Conservation (phyloP, 2,113 vertebrate genomes). For the Chionodraco myersi region DNA sequence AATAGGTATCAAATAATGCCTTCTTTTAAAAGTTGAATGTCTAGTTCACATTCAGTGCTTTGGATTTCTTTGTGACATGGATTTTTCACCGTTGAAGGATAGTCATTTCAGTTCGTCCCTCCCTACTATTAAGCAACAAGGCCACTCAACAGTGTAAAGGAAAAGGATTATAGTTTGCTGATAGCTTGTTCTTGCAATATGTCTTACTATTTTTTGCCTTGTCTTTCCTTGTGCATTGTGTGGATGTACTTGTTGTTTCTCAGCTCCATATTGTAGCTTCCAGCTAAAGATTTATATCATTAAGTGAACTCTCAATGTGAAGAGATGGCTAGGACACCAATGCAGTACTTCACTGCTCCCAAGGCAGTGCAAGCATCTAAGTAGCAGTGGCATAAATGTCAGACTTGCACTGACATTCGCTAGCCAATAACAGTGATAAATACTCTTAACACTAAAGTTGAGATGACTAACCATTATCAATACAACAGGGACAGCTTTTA, state of each 20-base stretch:
- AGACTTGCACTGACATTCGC: slow-evolving; percentile 10
- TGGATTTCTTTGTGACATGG: slow-evolving; percentile 2
- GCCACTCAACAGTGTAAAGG: background rate
- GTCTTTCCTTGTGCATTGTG: slow-evolving; percentile 2
- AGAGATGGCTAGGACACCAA: slow-evolving; percentile 8
- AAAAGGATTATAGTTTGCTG: slow-evolving; percentile 16
- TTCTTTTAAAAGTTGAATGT: background rate
- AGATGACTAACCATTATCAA: background rate
- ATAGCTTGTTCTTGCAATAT: background rate
- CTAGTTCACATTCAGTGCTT: background rate
- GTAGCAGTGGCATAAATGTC: slow-evolving; percentile 2
- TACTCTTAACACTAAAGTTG: background rate
- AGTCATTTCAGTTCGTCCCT: background rate
- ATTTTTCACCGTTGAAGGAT: slow-evolving; percentile 12
- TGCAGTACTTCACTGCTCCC: background rate
- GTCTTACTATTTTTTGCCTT: background rate
- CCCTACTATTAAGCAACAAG: background rate
- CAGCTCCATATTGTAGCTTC: background rate
- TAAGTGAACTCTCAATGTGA: slow-evolving; percentile 19
- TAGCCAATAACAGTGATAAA: background rate
- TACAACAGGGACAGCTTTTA: background rate
- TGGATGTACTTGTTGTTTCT: slow-evolving; percentile 19
- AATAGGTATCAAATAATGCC: background rate
- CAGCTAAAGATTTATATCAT: slow-evolving; percentile 18
- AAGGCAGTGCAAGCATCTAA: background rate